Percentiles rank a stretch among this genome's conserved stretches.
Conservation (phyloP, 2,888 invertebrate genomes). For the Drosophila neutralis region DNA sequence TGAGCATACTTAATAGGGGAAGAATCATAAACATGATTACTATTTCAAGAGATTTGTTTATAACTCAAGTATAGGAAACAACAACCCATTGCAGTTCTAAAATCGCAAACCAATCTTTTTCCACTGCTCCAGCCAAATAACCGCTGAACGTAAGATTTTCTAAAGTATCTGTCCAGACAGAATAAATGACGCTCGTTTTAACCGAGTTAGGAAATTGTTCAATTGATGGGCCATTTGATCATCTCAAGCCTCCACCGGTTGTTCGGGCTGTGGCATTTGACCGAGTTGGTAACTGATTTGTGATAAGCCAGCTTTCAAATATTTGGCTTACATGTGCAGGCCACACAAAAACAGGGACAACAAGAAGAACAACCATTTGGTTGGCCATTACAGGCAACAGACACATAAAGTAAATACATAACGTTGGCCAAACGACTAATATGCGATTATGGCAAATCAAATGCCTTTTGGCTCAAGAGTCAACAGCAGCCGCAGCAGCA, state of each 20-base stretch:
- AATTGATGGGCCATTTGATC: constrained; percentile 52
- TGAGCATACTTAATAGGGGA: neutral
- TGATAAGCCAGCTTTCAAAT: constrained; percentile 74
- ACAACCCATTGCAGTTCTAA: neutral
- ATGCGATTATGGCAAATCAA: constrained; percentile 80
- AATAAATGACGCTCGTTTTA: constrained; percentile 22
- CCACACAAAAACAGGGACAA: neutral
- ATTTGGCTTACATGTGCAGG: constrained; percentile 39
- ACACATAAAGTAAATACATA: constrained; percentile 74
- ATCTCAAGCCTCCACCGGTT: constrained; percentile 5
- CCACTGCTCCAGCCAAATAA: neutral
- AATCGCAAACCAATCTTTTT: neutral
- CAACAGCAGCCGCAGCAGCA: constrained; percentile 54
- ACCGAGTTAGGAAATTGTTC: constrained; percentile 48
- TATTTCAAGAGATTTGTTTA: neutral
- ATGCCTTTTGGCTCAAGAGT: constrained; percentile 65
- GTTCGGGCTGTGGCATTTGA: constrained; percentile 35
- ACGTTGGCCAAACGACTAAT: constrained; percentile 75
- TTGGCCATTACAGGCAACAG: constrained; percentile 39
- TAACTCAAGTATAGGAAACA: neutral
- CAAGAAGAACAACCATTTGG: constrained; percentile 12
- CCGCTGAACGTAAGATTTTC: neutral
- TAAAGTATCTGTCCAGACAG: constrained; percentile 16
- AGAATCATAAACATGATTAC: neutral
- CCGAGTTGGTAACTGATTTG: constrained; percentile 70